These are phyloP conservation scores for Scaptodrosophila lebanonensis DNA, from an alignment of 1,140 invertebrate genomes.

Conservation along the genomic window DNA sequence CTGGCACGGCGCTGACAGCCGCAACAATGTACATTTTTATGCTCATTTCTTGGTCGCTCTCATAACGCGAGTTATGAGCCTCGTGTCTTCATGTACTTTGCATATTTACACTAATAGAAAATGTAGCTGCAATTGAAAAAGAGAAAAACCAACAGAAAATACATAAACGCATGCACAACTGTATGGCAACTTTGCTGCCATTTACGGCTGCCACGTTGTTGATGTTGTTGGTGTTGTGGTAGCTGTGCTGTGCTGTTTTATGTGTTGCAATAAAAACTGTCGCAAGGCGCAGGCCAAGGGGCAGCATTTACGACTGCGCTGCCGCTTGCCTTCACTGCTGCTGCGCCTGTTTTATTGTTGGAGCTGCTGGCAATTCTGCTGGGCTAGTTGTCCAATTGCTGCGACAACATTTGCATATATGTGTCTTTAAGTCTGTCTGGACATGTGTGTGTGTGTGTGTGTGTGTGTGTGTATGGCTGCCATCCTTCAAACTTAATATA, in stretches of 20 bases:
- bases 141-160: not conserved
- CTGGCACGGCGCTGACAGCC: constrained; percentile 11
- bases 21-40: constrained; percentile 67
- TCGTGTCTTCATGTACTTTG: constrained; percentile 75
- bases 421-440: constrained; percentile 2
- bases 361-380: constrained; percentile 21
- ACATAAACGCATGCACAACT: constrained; percentile 42
- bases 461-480: constrained; percentile 41
- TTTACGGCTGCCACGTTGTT: too few relatives aligned
- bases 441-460: too few relatives aligned
- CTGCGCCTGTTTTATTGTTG: constrained; percentile 51
- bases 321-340: constrained; percentile 20
- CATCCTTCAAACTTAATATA: constrained; percentile 74
- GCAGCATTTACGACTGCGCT: constrained; percentile 53
- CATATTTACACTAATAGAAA: constrained; percentile 76
- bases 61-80: constrained; percentile 64
- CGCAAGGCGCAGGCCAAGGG: constrained; percentile 50
- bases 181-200: constrained; percentile 35
- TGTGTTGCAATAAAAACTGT: constrained; percentile 68
- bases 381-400: constrained; percentile 60
- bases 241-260: constrained; percentile 51
- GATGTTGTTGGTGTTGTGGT: constrained; percentile 7
- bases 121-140: constrained; percentile 71
- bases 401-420: constrained; percentile 51
- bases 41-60: constrained; percentile 49